phyloP scores from a whole-genome alignment of 2,888 invertebrate species.

The Lagria hirta region DNA sequence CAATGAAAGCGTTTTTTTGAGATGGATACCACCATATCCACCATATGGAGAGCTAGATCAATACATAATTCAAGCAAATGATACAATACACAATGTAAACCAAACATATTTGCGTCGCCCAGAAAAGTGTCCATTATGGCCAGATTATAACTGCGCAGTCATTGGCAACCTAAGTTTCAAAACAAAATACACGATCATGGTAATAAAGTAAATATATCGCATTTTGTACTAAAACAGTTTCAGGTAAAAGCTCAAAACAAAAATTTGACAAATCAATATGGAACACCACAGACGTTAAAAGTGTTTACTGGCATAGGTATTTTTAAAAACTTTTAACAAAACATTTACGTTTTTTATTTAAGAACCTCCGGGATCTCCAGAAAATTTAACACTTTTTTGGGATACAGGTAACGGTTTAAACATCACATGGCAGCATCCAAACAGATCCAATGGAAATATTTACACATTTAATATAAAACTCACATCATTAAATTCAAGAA shows the following conservation, averaged over 20 bases:
- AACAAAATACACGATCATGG: background rate
- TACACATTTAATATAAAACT: constrained; percentile 8
- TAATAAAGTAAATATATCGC: constrained; percentile 3
- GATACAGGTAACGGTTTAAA: constrained; percentile 35
- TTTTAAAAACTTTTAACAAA: constrained; percentile 1
- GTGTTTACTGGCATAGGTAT: constrained; percentile 1
- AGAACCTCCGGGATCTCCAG: constrained; percentile 34
- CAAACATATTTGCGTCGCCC: no score
- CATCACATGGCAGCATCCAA: constrained; percentile 44
- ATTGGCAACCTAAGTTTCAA: no score
- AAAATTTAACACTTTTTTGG: constrained; percentile 34
- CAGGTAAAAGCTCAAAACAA: constrained; percentile 10
- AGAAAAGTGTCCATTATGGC: constrained; percentile 31
- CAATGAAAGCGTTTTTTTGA: no score
- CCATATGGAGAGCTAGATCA: no score
- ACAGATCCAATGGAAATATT: constrained; percentile 31
- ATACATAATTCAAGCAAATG: no score
- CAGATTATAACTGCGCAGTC: constrained; percentile 33
- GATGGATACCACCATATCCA: no score
- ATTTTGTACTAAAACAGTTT: background rate
- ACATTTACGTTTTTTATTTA: background rate
- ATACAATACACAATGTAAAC: no score
- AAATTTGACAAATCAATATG: background rate
- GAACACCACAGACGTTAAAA: background rate
- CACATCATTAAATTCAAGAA: no score